phyloP scores from a whole-genome alignment of 2,797 vertebrate species.

The Scyliorhinus canicula region DNA sequence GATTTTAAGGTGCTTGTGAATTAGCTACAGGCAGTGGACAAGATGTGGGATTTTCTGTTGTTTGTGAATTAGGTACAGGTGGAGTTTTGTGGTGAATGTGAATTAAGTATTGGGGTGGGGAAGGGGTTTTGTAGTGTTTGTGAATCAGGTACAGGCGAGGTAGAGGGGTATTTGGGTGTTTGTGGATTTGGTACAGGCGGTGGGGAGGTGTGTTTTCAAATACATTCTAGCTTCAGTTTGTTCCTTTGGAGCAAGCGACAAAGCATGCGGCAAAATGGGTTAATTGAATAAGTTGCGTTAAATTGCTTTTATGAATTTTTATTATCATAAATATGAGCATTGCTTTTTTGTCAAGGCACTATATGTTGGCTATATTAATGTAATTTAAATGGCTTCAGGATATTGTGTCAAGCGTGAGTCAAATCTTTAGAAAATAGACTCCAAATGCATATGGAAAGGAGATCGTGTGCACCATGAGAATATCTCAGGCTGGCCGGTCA shows the following conservation, averaged over 20 bases:
- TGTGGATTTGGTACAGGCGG: background rate
- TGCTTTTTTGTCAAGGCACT: background rate
- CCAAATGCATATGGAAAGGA: background rate
- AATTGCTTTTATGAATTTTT: background rate
- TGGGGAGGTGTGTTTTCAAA: background rate
- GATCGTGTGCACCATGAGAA: too few species aligned
- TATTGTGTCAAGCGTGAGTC: background rate
- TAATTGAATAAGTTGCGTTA: background rate
- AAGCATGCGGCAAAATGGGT: background rate
- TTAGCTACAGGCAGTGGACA: too few species aligned
- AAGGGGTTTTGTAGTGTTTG: background rate
- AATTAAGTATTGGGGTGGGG: background rate
- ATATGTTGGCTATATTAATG: background rate
- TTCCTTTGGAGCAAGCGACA: background rate
- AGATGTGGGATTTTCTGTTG: too few species aligned
- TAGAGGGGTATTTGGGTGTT: too few species aligned
- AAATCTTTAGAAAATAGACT: background rate
- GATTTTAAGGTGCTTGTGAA: too few species aligned
- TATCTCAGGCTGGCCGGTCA: background rate
- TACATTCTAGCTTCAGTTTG: background rate
- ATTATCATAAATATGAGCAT: background rate
- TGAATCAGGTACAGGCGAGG: background rate
- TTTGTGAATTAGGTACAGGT: too few species aligned
- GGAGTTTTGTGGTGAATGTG: background rate
- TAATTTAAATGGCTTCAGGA: background rate